Base-by-base conservation (phyloP, 1,140 invertebrate species). In the Augochlora pura region DNA sequence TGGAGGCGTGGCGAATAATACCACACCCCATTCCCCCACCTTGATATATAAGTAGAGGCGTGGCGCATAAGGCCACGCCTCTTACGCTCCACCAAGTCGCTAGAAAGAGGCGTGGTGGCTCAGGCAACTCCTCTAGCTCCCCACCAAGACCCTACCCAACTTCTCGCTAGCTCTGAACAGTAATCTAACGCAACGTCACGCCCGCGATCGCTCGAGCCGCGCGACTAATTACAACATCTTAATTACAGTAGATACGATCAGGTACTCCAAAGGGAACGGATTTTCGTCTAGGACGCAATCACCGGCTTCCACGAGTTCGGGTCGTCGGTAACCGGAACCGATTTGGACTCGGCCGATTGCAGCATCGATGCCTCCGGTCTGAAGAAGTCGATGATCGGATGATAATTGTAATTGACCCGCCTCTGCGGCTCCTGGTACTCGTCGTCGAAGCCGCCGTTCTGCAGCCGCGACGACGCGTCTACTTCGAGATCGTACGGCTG, bases 361-460 rank as follows among this genome's bases (percentile, higher is more conserved):
- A 93, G 74, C 91, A 92, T 92, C 32, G 91, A 88, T 25, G 92
- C 91, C 72, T 93, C 90, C n/a, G 92, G 91, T 70, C 95, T 95
- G 88, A 97, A 97, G 90, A 96, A 97, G 86, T 97, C 96, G 81
- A 97, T 96, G 68, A 97, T 97, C 4, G 96, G 96, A 91, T 97
- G 96, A 87, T 97, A 97, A 88, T 96, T 97, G 86, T 97, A 97
- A 92, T 97, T 97, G 54, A 97, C 94, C 86, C 95, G 93, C 88
- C 94, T 94, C 32, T 91, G 88, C 12, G 89, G 87, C 65, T 92
- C 91, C 6, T 91, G 88, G 64, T 90, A 91, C 9, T 93, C 92
- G 23, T 89, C 91, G 77, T 89, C 90, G 64, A 91, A 92, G 7
- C 88, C 88, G n/a, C 88, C 89, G 38, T 90, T 91, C 78, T 92